Base-by-base conservation (phyloP, 2,113 vertebrate genomes). In the Neomonachus schauinslandi region DNA sequence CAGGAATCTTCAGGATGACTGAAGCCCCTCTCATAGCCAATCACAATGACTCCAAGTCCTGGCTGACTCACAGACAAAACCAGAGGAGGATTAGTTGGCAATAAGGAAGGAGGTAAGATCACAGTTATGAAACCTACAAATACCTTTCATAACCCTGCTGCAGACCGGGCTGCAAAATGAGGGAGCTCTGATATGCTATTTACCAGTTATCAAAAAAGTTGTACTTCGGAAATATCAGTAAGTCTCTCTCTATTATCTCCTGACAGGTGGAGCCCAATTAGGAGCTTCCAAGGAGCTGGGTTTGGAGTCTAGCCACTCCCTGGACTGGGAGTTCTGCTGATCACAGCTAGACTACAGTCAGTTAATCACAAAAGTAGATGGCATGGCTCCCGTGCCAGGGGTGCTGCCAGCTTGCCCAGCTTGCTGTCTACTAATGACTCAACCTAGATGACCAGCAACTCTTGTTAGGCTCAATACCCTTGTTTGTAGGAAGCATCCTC, bases 21-120 rank as follows among this genome's bases (percentile, higher is more conserved):
- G 94, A 98, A 96, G 33, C 53, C n/a, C 77, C 88, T 36, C 79
- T 97, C 84, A 91, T 87, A 97, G 77, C 92, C 98, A 98, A 96
- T 96, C 65, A 72, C 39, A 87, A 22, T 42, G 69, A 88, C 63
- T 91, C 91, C 53, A 42, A 67, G 33, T 95, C 59, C 53, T 81
- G 24, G 5, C 31, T 51, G 8, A 94, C 53, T 91, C 53, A 82
- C 21, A 82, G 80, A 80, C 22, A 33, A 67, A 83, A 95, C 33
- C 36, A 53, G 22, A 82, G 21, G 36, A 91, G 31, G n/a, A 53
- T 24, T 86, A 46, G 11, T 74, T 21, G 7, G 24, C 28, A 90
- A 69, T 79, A 91, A 89, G n/a, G 33, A 85, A 94, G 85, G 53
- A 94, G n/a, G n/a, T 80, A 94, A 87, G 79, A 90, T 36, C 59